Conservation (phyloP, 2,888 invertebrate species). For the Nephrocerus scutellatus region DNA sequence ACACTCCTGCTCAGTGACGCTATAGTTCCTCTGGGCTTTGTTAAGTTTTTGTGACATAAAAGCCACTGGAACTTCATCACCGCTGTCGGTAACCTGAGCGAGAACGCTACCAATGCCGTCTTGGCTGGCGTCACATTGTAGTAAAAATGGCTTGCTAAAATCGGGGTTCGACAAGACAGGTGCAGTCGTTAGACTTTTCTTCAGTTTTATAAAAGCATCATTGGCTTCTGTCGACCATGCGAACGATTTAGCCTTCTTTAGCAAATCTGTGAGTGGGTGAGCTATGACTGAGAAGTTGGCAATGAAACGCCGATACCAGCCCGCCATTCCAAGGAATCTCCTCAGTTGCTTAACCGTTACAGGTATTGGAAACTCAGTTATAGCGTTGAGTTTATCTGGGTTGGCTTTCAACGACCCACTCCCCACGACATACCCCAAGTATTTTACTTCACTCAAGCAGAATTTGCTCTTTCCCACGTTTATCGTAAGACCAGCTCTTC, state of each 20-base stretch:
- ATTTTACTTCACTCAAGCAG: constrained; percentile 1
- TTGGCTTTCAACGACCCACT: constrained; percentile 1
- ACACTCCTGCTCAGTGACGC: constrained; percentile 18
- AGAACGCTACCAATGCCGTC: constrained; percentile 15
- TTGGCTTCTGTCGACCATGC: constrained; percentile 8
- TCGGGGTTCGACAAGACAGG: constrained; percentile 15
- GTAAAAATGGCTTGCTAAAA: constrained; percentile 12
- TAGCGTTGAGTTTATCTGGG: not conserved
- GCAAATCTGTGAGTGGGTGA: not conserved
- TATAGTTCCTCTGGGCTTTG: constrained; percentile 13
- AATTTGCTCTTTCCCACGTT: constrained; percentile 3
- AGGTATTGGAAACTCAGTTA: constrained; percentile 7
- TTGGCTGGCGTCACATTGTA: constrained; percentile 18
- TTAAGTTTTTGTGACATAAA: constrained; percentile 16
- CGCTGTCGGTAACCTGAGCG: constrained; percentile 12
- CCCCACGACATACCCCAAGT: constrained; percentile 7
- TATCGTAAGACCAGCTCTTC: not conserved
- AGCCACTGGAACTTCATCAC: constrained; percentile 12
- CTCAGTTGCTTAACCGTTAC: constrained; percentile 11
- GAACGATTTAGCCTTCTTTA: constrained; percentile 6
- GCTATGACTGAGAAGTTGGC: constrained; percentile 1
- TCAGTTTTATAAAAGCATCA: constrained; percentile 8
- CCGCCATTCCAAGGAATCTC: constrained; percentile 8
- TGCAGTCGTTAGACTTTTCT: constrained; percentile 4
- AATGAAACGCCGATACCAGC: constrained; percentile 10